These are phyloP conservation scores for Brachyistius frenatus DNA, from an alignment of 2,113 vertebrate species.

Conservation along the genomic window DNA sequence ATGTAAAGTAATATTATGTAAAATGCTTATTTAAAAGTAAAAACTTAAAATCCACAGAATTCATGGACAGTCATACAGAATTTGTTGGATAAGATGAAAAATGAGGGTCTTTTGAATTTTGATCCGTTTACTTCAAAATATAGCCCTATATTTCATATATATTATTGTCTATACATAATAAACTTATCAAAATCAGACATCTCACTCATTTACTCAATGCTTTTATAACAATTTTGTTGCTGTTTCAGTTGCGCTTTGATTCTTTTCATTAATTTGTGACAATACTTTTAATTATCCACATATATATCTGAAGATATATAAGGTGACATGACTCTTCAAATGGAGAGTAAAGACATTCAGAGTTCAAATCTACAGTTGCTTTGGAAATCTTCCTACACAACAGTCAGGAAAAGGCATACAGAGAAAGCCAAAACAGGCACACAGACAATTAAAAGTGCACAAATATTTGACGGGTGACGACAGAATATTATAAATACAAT, in stretches of 20 bases:
- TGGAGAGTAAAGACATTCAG: neutral
- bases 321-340: neutral
- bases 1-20: no score
- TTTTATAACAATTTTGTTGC: neutral
- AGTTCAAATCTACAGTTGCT: neutral
- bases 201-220: neutral
- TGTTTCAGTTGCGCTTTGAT: neutral
- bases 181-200: neutral
- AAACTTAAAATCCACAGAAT: neutral
- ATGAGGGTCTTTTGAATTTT: neutral
- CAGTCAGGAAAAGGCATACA: neutral
- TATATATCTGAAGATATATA: no score
- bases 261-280: neutral
- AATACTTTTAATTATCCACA: no score
- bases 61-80: neutral
- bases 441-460: constrained; percentile 10
- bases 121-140: no score
- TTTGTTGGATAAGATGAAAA: neutral
- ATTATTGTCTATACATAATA: neutral
- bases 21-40: neutral
- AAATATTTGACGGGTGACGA: constrained; percentile 29
- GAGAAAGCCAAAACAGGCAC: constrained; percentile 9
- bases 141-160: neutral
- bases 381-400: neutral
- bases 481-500: constrained; percentile 20